phyloP scores from a whole-genome alignment of 2,113 vertebrate species.

The Antigone vipio region DNA sequence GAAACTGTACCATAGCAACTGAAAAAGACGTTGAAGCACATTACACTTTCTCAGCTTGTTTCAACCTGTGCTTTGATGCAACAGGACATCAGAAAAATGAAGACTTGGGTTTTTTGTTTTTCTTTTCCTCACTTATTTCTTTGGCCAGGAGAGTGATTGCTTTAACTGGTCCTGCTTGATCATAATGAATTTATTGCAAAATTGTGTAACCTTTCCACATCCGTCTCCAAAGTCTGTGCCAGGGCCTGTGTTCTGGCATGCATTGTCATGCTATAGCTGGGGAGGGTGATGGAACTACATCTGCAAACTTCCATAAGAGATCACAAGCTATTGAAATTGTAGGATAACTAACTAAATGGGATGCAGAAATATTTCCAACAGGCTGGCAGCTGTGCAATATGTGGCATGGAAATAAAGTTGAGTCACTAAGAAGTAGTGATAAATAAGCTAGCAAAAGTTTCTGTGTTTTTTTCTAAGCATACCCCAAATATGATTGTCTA shows the following conservation, averaged over 20 bases:
- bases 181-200: constrained; percentile 41
- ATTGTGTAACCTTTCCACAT: constrained; percentile 50
- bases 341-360: background rate
- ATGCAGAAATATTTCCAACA: constrained; percentile 26
- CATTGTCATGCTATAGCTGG: constrained; percentile 11
- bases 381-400: constrained; percentile 4
- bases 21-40: constrained; percentile 68
- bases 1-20: constrained; percentile 68
- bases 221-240: background rate
- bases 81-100: constrained; percentile 65
- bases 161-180: constrained; percentile 56
- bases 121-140: constrained; percentile 26
- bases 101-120: constrained; percentile 34
- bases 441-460: constrained; percentile 21
- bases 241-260: constrained; percentile 8
- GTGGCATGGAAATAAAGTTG: constrained; percentile 28
- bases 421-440: constrained; percentile 18
- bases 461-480: background rate
- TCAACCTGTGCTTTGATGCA: constrained; percentile 66
- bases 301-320: background rate
- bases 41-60: constrained; percentile 63
- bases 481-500: background rate
- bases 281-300: background rate
- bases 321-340: background rate
- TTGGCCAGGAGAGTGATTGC: constrained; percentile 48